Conservation (phyloP, 2,888 invertebrate species). For the Leistus spinibarbis region DNA sequence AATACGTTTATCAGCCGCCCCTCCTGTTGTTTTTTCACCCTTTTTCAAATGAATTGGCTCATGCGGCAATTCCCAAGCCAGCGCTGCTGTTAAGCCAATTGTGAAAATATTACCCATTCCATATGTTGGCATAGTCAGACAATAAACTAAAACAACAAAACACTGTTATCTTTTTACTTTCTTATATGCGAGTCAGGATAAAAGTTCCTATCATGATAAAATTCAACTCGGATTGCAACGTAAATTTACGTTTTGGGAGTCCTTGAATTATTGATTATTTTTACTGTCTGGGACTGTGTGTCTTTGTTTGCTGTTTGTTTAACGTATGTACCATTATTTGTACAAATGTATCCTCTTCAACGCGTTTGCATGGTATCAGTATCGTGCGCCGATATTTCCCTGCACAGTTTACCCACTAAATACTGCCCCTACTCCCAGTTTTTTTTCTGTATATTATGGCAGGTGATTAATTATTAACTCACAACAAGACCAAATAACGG, state of each 20-base stretch:
- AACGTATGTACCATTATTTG: no score
- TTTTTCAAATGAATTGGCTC: slow-evolving; percentile 57
- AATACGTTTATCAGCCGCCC: slow-evolving; percentile 37
- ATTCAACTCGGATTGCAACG: background rate
- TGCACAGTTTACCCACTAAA: no score
- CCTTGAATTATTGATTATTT: no score
- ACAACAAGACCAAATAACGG: no score
- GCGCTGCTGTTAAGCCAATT: slow-evolving; percentile 74
- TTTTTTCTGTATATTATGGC: no score
- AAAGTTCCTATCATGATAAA: background rate
- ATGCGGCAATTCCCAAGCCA: slow-evolving; percentile 78
- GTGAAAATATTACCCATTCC: slow-evolving; percentile 63
- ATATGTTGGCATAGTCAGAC: slow-evolving; percentile 63
- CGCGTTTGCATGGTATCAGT: no score
- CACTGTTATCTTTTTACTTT: background rate
- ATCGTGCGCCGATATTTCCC: no score
- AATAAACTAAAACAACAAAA: slow-evolving; percentile 62
- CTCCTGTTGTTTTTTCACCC: slow-evolving; percentile 41
- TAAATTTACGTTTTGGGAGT: background rate
- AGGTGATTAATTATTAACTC: no score
- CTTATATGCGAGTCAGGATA: background rate
- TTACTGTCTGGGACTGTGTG: no score
- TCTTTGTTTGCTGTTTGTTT: no score
- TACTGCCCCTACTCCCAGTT: no score
- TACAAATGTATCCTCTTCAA: no score